Conservation (phyloP, 2,888 invertebrate genomes). For the Myopa tessellatipennis region DNA sequence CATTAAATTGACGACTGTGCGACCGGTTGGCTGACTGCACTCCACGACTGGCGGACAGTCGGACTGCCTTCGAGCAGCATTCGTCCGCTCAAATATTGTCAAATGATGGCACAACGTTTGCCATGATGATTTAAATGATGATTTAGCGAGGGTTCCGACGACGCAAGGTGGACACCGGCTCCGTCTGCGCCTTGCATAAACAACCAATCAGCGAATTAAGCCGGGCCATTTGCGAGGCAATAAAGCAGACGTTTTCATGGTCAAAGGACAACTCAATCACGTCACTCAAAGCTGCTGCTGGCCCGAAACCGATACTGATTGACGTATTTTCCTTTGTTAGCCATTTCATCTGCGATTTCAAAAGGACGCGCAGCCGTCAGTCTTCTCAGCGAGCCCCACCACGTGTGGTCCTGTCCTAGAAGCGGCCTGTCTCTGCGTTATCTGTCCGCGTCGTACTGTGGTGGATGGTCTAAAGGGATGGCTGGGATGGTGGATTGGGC, state of each 20-base stretch:
- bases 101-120: constrained; percentile 25
- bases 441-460: background rate
- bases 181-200: background rate
- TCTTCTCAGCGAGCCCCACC: background rate
- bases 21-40: constrained; percentile 37
- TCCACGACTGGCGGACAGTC: background rate
- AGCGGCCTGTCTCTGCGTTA: background rate
- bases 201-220: constrained; percentile 31
- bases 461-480: background rate
- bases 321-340: constrained; percentile 50
- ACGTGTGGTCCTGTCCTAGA: constrained; percentile 26
- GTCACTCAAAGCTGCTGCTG: background rate
- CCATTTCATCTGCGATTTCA: constrained; percentile 35
- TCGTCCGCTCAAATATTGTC: constrained; percentile 24
- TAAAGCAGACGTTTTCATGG: constrained; percentile 31
- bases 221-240: constrained; percentile 17
- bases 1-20: constrained; percentile 60
- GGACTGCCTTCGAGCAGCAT: background rate
- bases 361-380: constrained; percentile 1
- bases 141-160: constrained; percentile 27
- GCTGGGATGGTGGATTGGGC: background rate
- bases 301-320: constrained; percentile 44
- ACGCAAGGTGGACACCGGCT: background rate
- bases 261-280: constrained; percentile 35
- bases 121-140: constrained; percentile 25